Base-by-base conservation (phyloP, 2,888 invertebrate genomes). In the Lycaena phlaeas region DNA sequence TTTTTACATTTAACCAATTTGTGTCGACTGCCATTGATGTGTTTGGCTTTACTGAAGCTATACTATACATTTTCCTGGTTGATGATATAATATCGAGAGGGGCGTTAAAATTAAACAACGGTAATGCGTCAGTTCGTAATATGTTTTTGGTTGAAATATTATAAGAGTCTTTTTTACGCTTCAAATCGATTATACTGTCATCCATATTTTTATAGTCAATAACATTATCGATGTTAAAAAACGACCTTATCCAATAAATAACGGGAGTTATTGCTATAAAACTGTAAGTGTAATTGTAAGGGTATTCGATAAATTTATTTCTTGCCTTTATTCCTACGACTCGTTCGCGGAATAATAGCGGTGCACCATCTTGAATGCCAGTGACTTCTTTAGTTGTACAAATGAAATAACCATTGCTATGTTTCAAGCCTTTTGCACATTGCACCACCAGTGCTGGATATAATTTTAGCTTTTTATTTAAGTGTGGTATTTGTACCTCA, bases 291-390 rank as follows among this genome's bases (percentile, higher is more conserved):
- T 14, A 44, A 10, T 42, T 22, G 18, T 14, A 29, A 39, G 4
- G 22, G 9, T 41, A 36, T 17, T 34, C 15, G 26, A 36, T 30
- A 31, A 18, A 10, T 6, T 14, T 27, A 14, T 40, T 43, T 12
- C 41, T 30, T 10, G 45, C 44, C 27, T 34, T 38, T 15, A 53
- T 39, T 3, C 49, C 45, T 25, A 68, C 39, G 37, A 74, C 49
- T 40, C 52, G 50, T 15, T 54, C 53, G n/a, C 59, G 48, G n/a
- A 67, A 42, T 12, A 74, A 44, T 12, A 74, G 50, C 2, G 75
- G 74, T 4, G 59, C 43, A 1, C 75, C 76, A 47, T 68, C 43
- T 22, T 48, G 47, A 40, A 61, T 62, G 10, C 45, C 38, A 31
- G 25, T 27, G 44, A 40, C 9, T 38, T 51, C 36, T 27, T 59